Evolutionary conservation across 2,113 vertebrate species (phyloP).

Genomic region (Setophaga petechia): DNA sequence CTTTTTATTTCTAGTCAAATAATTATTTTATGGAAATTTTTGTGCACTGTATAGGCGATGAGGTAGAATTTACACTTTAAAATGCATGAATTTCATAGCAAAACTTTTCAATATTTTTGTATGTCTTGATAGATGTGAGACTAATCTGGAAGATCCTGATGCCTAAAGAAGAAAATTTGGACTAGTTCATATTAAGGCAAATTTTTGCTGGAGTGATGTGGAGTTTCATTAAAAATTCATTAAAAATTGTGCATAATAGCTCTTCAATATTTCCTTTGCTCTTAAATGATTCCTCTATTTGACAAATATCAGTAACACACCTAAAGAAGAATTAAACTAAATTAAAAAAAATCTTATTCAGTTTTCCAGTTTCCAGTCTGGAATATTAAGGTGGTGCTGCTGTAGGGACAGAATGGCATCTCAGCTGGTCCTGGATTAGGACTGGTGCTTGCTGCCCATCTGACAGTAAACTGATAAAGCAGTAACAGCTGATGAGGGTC

Average conservation of each 20-base stretch:
- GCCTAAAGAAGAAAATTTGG: neutral
- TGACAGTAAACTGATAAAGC: neutral
- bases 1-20: neutral
- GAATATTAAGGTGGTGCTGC: neutral
- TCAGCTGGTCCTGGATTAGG: neutral
- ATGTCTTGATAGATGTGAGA: neutral
- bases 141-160: neutral
- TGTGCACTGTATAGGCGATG: neutral
- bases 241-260: neutral
- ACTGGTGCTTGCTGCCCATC: neutral
- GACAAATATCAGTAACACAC: neutral
- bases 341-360: neutral
- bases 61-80: neutral
- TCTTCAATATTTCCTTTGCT: neutral
- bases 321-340: neutral
- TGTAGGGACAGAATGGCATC: neutral
- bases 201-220: neutral
- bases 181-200: neutral
- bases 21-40: neutral
- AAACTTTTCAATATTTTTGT: neutral
- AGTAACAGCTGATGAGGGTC: conserved; percentile 28
- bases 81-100: neutral
- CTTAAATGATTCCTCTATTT: neutral
- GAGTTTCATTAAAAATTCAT: neutral
- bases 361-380: neutral